Conservation (phyloP, 2,113 vertebrate species). For the Pionites leucogaster region DNA sequence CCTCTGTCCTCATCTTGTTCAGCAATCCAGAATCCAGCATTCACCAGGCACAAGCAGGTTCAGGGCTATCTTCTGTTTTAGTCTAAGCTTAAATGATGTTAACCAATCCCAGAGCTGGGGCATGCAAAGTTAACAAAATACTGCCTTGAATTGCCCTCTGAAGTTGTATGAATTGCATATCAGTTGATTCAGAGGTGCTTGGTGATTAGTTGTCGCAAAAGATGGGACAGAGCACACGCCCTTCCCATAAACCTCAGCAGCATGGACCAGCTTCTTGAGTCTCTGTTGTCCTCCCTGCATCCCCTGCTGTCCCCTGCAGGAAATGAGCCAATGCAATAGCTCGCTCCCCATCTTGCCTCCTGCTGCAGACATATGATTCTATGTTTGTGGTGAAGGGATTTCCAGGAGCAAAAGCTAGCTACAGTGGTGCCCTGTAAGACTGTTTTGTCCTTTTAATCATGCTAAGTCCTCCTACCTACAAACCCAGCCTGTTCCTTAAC, state of each 20-base stretch:
- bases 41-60: neutral
- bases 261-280: neutral
- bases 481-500: neutral
- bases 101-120: neutral
- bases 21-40: neutral
- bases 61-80: neutral
- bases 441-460: neutral
- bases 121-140: neutral
- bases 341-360: neutral
- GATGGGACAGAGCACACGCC: rapidly evolving
- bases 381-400: neutral
- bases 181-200: neutral
- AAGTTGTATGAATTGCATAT: neutral
- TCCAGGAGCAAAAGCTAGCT: neutral
- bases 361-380: neutral
- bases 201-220: neutral
- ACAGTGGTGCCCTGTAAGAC: neutral
- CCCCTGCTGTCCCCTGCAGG: rapidly evolving
- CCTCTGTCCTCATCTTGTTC: neutral
- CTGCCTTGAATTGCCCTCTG: neutral
- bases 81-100: neutral
- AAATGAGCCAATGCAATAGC: neutral
- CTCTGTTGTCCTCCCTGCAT: neutral
- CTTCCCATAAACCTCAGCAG: neutral
- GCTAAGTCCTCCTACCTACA: neutral